Evolutionary conservation across 1,140 invertebrate genomes (phyloP).

Genomic region (Calycopis cecrops): DNA sequence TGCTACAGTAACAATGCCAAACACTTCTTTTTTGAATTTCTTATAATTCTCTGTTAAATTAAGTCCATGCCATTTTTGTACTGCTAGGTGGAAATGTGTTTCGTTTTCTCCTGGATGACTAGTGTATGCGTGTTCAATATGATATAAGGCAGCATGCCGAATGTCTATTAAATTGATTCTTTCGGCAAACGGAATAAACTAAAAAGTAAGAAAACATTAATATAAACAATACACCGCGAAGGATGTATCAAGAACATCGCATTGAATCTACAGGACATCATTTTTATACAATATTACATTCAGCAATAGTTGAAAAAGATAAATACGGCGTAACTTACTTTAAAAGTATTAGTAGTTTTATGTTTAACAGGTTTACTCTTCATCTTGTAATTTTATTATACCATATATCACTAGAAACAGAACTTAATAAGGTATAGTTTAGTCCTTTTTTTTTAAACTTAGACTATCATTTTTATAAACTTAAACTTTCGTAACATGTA

Average conservation of each 20-base stretch:
- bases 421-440: background rate
- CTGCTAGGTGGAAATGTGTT: conserved; percentile 86
- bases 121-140: conserved; percentile 81
- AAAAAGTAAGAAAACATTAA: conserved; percentile 49
- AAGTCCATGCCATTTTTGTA: conserved; percentile 91
- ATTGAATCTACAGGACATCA: background rate
- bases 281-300: background rate
- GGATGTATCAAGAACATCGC: background rate
- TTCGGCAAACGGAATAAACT: conserved; percentile 93
- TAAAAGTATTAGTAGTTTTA: conserved; percentile 87
- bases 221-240: background rate
- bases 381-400: conserved; percentile 71
- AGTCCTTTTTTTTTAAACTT: background rate
- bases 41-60: conserved; percentile 90
- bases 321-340: conserved; percentile 73
- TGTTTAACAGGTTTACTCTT: conserved; percentile 86
- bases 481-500: background rate
- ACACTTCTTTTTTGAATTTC: conserved; percentile 83
- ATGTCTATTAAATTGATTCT: conserved; percentile 89
- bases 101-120: conserved; percentile 80
- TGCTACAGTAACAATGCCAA: conserved; percentile 84
- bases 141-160: conserved; percentile 81
- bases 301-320: background rate
- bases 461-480: background rate
- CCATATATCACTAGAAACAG: conserved; percentile 14